Conservation (phyloP, 2,797 vertebrate genomes). For the Periparus ater region DNA sequence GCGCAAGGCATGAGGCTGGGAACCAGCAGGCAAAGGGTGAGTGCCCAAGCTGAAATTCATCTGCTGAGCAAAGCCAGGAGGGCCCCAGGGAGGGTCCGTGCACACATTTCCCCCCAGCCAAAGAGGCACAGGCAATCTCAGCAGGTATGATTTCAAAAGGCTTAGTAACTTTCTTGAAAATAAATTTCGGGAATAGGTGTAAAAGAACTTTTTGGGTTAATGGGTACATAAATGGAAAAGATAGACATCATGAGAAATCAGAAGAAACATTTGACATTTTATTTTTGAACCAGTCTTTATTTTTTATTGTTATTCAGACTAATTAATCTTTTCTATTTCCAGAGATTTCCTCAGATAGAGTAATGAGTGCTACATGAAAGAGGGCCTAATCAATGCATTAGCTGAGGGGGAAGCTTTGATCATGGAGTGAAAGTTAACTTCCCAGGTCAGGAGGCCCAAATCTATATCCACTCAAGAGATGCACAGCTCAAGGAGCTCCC, state of each 20-base stretch:
- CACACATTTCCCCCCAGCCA: fast-evolving
- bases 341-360: not conserved
- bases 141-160: not conserved
- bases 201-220: not conserved
- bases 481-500: not conserved
- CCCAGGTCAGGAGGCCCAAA: fast-evolving
- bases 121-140: not conserved
- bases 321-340: not conserved
- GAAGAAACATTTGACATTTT: not conserved
- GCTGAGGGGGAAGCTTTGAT: not conserved
- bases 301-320: not conserved
- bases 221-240: not conserved
- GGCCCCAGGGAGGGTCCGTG: fast-evolving
- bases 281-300: not conserved
- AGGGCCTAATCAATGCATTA: not conserved
- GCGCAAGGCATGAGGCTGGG: fast-evolving
- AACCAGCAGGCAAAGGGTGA: not conserved
- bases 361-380: not conserved
- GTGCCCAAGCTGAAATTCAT: not conserved
- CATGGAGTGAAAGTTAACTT: not conserved
- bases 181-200: not conserved
- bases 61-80: not conserved
- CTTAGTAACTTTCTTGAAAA: not conserved
- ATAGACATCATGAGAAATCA: not conserved
- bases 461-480: not conserved